A percentile compares a stretch with the other conserved stretches of the same genome.
Evolutionary conservation across 2,113 vertebrate species (phyloP).

Genomic region (Lethenteron camtschaticum): DNA sequence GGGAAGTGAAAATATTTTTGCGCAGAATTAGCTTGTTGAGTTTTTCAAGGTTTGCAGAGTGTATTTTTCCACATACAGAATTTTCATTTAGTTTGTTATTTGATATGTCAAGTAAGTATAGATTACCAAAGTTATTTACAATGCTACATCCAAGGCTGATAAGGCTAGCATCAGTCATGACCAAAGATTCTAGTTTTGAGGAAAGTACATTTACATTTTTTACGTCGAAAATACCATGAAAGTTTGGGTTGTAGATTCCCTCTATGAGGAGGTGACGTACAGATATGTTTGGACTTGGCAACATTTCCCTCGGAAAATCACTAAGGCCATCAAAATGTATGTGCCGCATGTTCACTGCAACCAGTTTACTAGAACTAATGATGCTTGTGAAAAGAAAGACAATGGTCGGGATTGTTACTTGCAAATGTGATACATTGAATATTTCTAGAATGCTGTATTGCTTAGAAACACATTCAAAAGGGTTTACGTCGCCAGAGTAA

Average conservation of each 20-base stretch:
- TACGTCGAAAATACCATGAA: conserved; percentile 14
- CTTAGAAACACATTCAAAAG: too few relatives aligned
- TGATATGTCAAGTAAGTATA: too few relatives aligned
- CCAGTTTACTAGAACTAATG: too few relatives aligned
- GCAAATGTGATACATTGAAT: too few relatives aligned
- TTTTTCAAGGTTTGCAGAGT: conserved; percentile 20
- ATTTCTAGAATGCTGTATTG: too few relatives aligned
- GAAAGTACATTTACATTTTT: conserved; percentile 20
- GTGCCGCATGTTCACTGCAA: too few relatives aligned
- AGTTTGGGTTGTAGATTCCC: not conserved
- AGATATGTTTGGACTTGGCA: conserved; percentile 12
- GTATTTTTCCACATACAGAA: not conserved
- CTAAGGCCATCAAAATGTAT: conserved; percentile 14
- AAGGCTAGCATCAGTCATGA: conserved; percentile 12
- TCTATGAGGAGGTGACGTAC: conserved; percentile 14
- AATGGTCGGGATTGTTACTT: too few relatives aligned
- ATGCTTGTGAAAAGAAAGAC: too few relatives aligned
- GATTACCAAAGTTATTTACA: conserved; percentile 23
- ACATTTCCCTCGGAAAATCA: too few relatives aligned
- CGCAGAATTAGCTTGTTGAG: conserved; percentile 25
- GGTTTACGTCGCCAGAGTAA: too few relatives aligned
- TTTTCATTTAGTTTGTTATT: conserved; percentile 24
- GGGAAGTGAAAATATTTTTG: conserved; percentile 23
- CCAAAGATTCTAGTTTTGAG: conserved; percentile 28
- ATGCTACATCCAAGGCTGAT: conserved; percentile 34